These are phyloP conservation scores for Hyalella azteca DNA, from an alignment of 2,888 invertebrate genomes.

Conservation along the genomic window DNA sequence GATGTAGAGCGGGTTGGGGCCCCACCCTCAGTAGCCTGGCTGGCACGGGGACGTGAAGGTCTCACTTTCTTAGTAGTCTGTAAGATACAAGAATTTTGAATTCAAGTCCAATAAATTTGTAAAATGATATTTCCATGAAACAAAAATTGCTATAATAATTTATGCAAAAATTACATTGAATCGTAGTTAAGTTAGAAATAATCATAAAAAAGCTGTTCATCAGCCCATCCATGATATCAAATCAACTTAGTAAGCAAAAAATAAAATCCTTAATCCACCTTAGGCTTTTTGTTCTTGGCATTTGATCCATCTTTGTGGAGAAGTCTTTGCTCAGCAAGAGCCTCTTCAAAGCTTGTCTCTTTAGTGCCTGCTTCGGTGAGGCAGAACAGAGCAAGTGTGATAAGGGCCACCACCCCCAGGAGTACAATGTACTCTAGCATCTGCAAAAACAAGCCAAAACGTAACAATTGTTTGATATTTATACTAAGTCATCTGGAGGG, in stretches of 20 bases:
- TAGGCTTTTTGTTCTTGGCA: slow-evolving; percentile 3
- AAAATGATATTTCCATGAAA: too few species aligned
- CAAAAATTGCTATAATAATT: too few species aligned
- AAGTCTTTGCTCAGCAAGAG: slow-evolving; percentile 47
- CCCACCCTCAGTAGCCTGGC: background rate
- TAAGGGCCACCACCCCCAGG: slow-evolving; percentile 45
- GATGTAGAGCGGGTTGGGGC: background rate
- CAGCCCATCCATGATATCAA: too few species aligned
- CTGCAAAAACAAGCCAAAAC: too few species aligned
- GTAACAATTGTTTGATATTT: too few species aligned
- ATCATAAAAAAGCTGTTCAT: too few species aligned
- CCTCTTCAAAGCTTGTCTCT: slow-evolving; percentile 52
- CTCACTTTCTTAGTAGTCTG: background rate
- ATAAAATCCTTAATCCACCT: too few species aligned
- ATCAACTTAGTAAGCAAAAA: too few species aligned
- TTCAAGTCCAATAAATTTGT: too few species aligned
- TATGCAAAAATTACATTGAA: too few species aligned
- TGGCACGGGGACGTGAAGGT: background rate
- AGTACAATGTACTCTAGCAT: slow-evolving; percentile 41
- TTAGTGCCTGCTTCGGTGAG: slow-evolving; percentile 47
- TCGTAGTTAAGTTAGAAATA: too few species aligned
- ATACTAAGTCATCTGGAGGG: too few species aligned
- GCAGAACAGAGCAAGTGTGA: slow-evolving; percentile 44
- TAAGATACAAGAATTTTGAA: background rate
- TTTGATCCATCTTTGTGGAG: slow-evolving; percentile 39